These are phyloP conservation scores for Euura lappo DNA, from an alignment of 1,140 invertebrate genomes.

Conservation along the genomic window DNA sequence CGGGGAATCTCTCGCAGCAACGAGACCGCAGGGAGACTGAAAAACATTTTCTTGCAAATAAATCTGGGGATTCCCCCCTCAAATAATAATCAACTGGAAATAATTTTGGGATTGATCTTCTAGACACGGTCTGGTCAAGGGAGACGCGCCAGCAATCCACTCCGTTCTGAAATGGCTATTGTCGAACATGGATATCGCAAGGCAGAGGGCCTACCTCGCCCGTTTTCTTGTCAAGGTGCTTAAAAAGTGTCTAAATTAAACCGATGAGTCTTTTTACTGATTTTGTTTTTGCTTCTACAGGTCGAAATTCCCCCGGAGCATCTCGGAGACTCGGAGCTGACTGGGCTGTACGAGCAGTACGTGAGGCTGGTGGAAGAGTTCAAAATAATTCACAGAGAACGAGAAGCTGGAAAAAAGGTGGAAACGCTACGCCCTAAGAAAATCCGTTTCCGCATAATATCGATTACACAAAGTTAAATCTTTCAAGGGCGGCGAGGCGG, in stretches of 20 bases:
- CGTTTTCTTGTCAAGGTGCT: conserved; percentile 69
- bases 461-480: background rate
- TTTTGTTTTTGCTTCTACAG: conserved; percentile 44
- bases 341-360: conserved; percentile 76
- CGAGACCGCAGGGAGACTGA: no score
- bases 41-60: no score
- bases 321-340: conserved; percentile 76
- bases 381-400: conserved; percentile 79
- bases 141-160: conserved; percentile 77
- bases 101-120: conserved; percentile 47
- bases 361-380: conserved; percentile 82
- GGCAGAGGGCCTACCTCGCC: conserved; percentile 83
- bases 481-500: conserved; percentile 54
- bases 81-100: no score
- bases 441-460: background rate
- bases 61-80: no score
- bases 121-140: conserved; percentile 75
- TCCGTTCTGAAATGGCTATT: conserved; percentile 83
- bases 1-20: no score
- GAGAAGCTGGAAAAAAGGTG: conserved; percentile 69
- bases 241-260: no score
- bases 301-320: conserved; percentile 85
- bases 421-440: conserved; percentile 45
- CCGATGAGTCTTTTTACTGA: no score
- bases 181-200: conserved; percentile 72